phyloP scores from a whole-genome alignment of 2,113 vertebrate genomes.

The Lathamus discolor region DNA sequence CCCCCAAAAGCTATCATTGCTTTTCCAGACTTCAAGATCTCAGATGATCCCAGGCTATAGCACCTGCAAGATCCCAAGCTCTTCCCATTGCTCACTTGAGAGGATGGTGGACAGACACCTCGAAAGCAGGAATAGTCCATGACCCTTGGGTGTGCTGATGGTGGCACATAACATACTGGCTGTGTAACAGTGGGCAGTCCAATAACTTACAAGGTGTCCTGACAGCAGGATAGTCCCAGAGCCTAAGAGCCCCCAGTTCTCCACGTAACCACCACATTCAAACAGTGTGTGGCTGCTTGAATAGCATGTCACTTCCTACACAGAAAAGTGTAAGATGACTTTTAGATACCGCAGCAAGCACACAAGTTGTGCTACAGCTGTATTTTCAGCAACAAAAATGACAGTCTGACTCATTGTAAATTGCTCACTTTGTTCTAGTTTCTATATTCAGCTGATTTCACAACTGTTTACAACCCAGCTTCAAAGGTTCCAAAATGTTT shows the following conservation, averaged over 20 bases:
- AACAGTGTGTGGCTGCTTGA: not conserved
- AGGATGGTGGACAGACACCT: not conserved
- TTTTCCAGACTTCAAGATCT: not conserved
- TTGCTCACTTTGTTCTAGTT: not conserved
- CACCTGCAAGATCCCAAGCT: not conserved
- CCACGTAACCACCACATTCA: rapidly evolving
- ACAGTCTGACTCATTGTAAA: not conserved
- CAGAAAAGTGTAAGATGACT: not conserved
- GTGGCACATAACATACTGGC: not conserved
- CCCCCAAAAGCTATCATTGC: not conserved
- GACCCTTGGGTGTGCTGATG: rapidly evolving
- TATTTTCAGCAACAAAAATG: not conserved
- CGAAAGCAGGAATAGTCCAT: no score
- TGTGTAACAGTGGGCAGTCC: not conserved
- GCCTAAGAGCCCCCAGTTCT: not conserved
- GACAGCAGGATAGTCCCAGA: not conserved
- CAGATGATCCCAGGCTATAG: not conserved
- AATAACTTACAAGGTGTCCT: not conserved
- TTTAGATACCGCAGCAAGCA: not conserved
- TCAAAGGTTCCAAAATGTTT: not conserved
- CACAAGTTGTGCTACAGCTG: not conserved
- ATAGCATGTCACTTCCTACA: not conserved
- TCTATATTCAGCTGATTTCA: not conserved
- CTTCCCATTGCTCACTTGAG: not conserved
- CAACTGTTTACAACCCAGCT: not conserved